Conservation (phyloP, 2,113 vertebrate species). For the Xiphorhynchus elegans region DNA sequence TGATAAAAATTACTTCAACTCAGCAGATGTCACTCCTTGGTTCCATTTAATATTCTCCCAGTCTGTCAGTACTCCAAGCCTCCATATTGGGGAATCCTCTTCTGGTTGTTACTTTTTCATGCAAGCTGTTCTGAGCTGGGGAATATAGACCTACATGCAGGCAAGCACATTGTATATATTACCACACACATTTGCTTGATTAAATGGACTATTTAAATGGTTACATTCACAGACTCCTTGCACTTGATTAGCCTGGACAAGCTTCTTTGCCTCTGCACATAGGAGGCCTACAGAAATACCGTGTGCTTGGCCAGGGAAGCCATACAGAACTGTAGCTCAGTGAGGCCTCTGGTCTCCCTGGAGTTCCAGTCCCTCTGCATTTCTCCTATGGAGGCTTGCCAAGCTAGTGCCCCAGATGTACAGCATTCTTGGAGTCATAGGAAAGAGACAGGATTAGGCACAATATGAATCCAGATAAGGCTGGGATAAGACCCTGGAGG, state of each 20-base stretch:
- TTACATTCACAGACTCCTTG: not conserved
- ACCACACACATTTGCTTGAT: not conserved
- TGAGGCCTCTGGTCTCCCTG: not conserved
- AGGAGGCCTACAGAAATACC: not conserved
- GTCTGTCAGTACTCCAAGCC: not conserved
- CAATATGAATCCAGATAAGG: not conserved
- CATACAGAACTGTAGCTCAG: accelerated
- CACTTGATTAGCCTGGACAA: not conserved
- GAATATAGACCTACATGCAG: not conserved
- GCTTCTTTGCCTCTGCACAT: not conserved
- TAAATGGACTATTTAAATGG: not conserved
- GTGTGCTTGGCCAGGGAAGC: not conserved
- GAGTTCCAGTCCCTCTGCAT: not conserved
- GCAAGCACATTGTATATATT: not conserved
- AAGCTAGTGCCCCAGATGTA: not conserved
- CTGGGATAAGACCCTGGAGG: not conserved
- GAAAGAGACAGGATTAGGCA: not conserved
- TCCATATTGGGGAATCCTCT: not conserved
- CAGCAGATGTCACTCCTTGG: not conserved
- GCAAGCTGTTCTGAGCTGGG: not conserved
- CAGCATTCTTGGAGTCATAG: not conserved
- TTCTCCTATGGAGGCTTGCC: not conserved
- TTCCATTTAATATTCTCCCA: not conserved
- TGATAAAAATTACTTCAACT: not conserved
- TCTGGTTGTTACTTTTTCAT: not conserved